Evolutionary conservation across 2,888 invertebrate species (phyloP), one percentile per base, ranked within the genome.

Genomic region (Heliconius charithonia): DNA sequence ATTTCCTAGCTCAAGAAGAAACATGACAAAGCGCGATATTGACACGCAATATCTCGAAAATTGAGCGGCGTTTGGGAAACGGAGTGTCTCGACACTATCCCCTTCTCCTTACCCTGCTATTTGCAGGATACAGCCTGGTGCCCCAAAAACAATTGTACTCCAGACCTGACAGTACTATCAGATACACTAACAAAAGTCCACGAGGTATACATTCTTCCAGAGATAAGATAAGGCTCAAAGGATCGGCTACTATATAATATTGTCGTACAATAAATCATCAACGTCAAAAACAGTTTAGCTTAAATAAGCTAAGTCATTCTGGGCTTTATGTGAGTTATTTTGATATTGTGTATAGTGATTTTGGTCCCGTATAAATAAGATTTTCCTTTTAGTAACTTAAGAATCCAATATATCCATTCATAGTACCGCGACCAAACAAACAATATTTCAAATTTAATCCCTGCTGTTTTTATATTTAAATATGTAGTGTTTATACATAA

Each of bases 211-310:
- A 72, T 72, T 59, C 32, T 59, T 59, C n/a, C 16, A 16, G 13
- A 72, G 72, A 72, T 72, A 72, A 72, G 74, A 65, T 74, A 74
- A 62, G 41, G 32, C 56, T 62, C 63, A 75, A 65, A 66, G 56
- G 45, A 69, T 62, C 72, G 59, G 82, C 80, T 80, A 81, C 82
- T 76, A 82, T 81, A 79, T 81, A 81, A 79, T 82, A 83, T 84
- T 85, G 85, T 84, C 81, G 83, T 80, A 87, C 86, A 85, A 91
- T 91, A 88, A 89, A 91, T 91, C 89, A 90, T 90, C 88, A 87
- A 82, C 83, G 89, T 89, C 89, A 87, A 83, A 85, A 85, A 76
- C 81, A 85, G 81, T 85, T 85, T 83, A 81, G 63, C 78, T 79
- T 81, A 82, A 85, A 83, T 83, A 82, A 81, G 85, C 83, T 82